Evolutionary conservation across 2,113 vertebrate genomes (phyloP).

Genomic region (Catagonus wagneri): DNA sequence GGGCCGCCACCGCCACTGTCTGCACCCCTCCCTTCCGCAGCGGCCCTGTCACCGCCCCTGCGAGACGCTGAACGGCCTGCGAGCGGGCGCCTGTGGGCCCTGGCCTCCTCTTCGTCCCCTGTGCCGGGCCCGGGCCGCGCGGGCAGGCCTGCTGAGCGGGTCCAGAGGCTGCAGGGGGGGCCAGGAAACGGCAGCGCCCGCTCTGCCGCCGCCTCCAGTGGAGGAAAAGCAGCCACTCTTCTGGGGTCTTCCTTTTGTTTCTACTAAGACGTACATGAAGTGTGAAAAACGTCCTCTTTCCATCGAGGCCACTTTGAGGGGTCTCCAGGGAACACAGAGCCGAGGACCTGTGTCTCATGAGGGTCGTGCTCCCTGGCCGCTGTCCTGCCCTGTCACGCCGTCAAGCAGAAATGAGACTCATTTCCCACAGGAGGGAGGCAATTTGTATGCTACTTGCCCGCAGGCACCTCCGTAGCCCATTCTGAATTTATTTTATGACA

Average conservation of each 20-base stretch:
- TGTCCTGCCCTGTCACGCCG: constrained; percentile 75
- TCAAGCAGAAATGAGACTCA: constrained; percentile 76
- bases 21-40: no score
- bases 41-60: no score
- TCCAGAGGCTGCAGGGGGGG: no score
- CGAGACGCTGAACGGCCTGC: no score
- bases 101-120: no score
- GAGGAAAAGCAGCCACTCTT: neutral
- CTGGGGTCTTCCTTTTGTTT: constrained; percentile 57
- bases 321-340: constrained; percentile 57
- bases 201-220: neutral
- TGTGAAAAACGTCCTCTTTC: constrained; percentile 59
- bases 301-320: constrained; percentile 34
- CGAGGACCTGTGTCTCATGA: constrained; percentile 69
- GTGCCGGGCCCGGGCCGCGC: no score
- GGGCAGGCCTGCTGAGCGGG: no score
- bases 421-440: constrained; percentile 83
- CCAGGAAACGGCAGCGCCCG: no score
- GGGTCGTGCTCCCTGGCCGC: constrained; percentile 42
- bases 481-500: constrained; percentile 83
- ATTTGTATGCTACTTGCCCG: constrained; percentile 89
- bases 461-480: constrained; percentile 86
- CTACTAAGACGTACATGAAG: neutral
- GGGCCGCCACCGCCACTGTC: no score
- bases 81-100: no score